Evolutionary conservation across 1,140 invertebrate genomes (phyloP), one percentile per base, ranked within the genome.

Genomic region (Drosophila burlai): DNA sequence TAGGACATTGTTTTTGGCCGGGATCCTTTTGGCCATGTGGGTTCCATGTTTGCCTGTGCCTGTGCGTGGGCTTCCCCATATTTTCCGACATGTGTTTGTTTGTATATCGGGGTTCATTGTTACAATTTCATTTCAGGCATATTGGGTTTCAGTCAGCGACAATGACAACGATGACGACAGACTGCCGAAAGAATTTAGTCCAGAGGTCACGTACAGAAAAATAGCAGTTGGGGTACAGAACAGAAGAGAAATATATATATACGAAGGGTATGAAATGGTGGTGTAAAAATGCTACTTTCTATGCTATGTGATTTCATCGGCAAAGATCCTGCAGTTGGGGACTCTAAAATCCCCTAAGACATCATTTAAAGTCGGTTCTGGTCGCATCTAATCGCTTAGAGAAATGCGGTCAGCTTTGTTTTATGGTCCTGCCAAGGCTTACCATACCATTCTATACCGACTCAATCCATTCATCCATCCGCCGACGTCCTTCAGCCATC

Each of bases 91-190:
- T 76, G 34, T 67, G 42, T 66, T 42, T 81, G 80, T 54, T 60
- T 60, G 64, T 81, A 42, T 76, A 67, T 78, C 65, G 69, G 74
- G 84, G 83, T 86, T 86, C 83, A 86, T 86, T 86, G 83, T 86
- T 86, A 86, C 83, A 86, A 82, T 86, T 86, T 86, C 71, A 86
- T 86, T 86, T 86, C 69, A 85, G 81, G 54, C 80, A 85, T 85
- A 85, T 86, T 86, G 83, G 66, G 76, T 86, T 86, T 86, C 83
- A 84, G 81, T 64, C 81, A 71, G 46, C 24, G 13, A 47, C 45
- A 1, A 50, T 26, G 26, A 63, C 72, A 65, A 21, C 65, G 50
- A 80, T 60, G 62, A 76, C 76, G 76, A 84, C 61, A 79, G 80
- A 75, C 64, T 73, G 64, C 36, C 68, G 47, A 63, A 74, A 55